Evolutionary conservation across 2,113 vertebrate species (phyloP).

Genomic region (Pangasianodon gigas): DNA sequence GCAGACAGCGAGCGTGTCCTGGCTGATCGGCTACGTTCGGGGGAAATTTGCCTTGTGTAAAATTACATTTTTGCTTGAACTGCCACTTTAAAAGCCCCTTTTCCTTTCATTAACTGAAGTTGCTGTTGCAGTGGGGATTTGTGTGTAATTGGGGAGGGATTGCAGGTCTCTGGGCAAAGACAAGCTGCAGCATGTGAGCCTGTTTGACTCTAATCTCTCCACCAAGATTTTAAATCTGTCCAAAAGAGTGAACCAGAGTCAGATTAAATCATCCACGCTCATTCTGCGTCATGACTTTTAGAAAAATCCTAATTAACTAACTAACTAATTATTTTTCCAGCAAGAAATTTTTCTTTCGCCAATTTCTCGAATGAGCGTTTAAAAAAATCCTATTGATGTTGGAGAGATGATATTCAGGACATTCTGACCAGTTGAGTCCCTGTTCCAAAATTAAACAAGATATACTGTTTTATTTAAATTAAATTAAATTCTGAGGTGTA

Average conservation of each 20-base stretch:
- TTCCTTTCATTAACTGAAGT: slow-evolving; percentile 29
- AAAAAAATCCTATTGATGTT: background rate
- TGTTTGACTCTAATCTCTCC: background rate
- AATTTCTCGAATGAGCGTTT: background rate
- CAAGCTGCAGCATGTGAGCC: slow-evolving; percentile 15
- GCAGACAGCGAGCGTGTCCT: background rate
- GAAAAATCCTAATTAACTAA: background rate
- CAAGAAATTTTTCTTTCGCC: background rate
- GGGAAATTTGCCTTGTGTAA: slow-evolving; percentile 9
- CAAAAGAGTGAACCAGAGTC: background rate
- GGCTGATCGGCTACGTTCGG: background rate
- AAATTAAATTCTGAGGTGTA: background rate
- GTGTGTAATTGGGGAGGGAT: slow-evolving; percentile 28
- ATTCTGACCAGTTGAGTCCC: background rate
- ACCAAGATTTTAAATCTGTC: background rate
- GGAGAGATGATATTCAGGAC: background rate
- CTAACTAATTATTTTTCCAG: background rate
- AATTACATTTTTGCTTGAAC: slow-evolving; percentile 24
- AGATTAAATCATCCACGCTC: background rate
- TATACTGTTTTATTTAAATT: background rate
- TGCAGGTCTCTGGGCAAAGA: slow-evolving; percentile 32
- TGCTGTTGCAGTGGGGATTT: slow-evolving; percentile 19
- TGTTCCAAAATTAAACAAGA: background rate
- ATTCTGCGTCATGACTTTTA: too few relatives aligned
- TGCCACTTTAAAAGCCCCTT: slow-evolving; percentile 21